These are phyloP conservation scores for Catharus ustulatus DNA, from an alignment of 2,797 vertebrate species.

Conservation along the genomic window DNA sequence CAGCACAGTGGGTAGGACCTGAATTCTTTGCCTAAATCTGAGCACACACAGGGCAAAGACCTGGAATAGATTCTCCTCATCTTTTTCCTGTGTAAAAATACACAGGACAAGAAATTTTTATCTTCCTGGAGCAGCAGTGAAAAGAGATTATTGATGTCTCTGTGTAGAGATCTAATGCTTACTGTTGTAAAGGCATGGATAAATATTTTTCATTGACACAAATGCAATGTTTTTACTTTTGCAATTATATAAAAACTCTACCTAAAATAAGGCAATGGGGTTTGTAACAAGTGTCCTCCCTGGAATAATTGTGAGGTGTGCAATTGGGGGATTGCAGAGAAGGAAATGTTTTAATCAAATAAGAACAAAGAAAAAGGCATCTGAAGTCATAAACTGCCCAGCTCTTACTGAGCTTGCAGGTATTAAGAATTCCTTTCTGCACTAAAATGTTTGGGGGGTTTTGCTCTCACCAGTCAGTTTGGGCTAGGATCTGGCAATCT, in stretches of 20 bases:
- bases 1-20: not conserved
- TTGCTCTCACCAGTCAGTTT: not conserved
- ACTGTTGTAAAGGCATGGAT: rapidly evolving
- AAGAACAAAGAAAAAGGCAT: not conserved
- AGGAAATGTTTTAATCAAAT: not conserved
- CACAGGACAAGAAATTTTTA: not conserved
- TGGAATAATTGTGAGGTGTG: not conserved
- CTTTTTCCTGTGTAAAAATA: not conserved
- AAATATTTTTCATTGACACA: not conserved
- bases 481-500: not conserved
- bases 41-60: not conserved
- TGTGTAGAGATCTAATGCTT: not conserved
- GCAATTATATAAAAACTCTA: not conserved
- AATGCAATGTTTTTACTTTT: not conserved
- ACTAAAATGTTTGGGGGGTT: not conserved
- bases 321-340: not conserved
- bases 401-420: not conserved
- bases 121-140: not conserved
- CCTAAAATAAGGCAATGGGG: rapidly evolving
- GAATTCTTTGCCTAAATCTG: not conserved
- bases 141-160: not conserved
- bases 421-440: not conserved
- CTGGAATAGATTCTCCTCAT: not conserved
- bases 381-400: not conserved
- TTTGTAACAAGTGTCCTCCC: not conserved